Conservation (phyloP, 2,113 vertebrate genomes). For the Ranitomeya variabilis region DNA sequence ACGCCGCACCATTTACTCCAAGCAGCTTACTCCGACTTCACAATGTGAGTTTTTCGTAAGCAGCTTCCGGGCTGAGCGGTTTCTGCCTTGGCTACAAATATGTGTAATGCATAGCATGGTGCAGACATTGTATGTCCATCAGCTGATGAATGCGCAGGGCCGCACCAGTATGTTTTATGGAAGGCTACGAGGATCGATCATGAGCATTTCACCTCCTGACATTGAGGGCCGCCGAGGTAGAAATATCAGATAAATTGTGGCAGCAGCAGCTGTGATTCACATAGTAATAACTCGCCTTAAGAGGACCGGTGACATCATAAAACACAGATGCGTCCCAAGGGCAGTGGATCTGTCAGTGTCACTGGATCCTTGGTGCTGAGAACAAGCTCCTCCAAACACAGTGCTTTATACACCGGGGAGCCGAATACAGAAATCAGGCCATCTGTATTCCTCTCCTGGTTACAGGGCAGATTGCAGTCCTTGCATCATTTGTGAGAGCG, state of each 20-base stretch:
- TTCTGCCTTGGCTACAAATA: constrained; percentile 26
- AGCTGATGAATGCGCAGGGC: constrained; percentile 42
- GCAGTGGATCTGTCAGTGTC: constrained; percentile 49
- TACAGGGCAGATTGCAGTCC: constrained; percentile 6
- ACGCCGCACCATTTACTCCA: constrained; percentile 25
- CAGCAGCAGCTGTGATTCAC: constrained; percentile 49
- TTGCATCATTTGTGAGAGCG: constrained; percentile 42
- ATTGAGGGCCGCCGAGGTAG: constrained; percentile 45
- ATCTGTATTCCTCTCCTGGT: constrained; percentile 51
- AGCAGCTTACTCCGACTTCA: constrained; percentile 27
- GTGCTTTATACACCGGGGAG: constrained; percentile 36
- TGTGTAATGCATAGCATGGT: neutral
- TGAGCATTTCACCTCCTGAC: constrained; percentile 53
- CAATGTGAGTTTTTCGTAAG: constrained; percentile 17
- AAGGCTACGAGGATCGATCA: constrained; percentile 44
- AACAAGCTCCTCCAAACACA: constrained; percentile 29
- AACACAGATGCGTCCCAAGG: constrained; percentile 35
- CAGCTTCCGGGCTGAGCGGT: neutral
- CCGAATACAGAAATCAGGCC: constrained; percentile 31
- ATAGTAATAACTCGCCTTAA: constrained; percentile 47
- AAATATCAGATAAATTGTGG: constrained; percentile 54
- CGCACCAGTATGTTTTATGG: constrained; percentile 48
- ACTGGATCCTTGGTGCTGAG: neutral
- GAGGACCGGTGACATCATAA: constrained; percentile 49
- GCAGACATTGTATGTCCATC: constrained; percentile 17